Percentiles rank a stretch among this genome's conserved stretches.
Evolutionary conservation across 1,140 invertebrate species (phyloP).

Genomic region (Eueides isabella): DNA sequence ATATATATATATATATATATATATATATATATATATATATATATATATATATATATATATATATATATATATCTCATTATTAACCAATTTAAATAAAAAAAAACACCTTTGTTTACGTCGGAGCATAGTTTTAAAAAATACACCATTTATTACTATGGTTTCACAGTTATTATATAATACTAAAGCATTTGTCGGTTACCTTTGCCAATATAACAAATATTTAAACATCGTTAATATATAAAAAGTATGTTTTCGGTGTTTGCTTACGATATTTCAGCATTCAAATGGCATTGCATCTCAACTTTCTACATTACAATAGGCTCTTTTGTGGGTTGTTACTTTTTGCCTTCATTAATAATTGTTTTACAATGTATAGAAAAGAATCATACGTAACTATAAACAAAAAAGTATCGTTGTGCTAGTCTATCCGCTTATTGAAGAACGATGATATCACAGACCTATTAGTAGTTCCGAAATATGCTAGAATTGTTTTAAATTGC

Average conservation of each 20-base stretch:
- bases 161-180: background rate
- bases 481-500: too few relatives aligned
- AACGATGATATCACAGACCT: background rate
- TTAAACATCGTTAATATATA: background rate
- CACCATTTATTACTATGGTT: too few relatives aligned
- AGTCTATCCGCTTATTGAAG: background rate
- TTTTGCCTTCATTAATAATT: background rate
- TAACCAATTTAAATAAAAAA: too few relatives aligned
- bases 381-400: background rate
- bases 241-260: background rate
- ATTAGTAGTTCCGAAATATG: too few relatives aligned
- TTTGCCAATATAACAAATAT: background rate
- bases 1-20: too few relatives aligned
- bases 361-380: background rate
- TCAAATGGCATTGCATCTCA: background rate
- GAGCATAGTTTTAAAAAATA: too few relatives aligned
- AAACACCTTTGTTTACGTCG: too few relatives aligned
- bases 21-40: too few relatives aligned
- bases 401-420: background rate
- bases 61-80: too few relatives aligned
- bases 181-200: background rate
- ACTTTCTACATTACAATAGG: slow-evolving; percentile 6
- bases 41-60: too few relatives aligned
- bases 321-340: background rate
- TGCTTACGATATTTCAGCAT: background rate